Base-by-base conservation (phyloP, 2,888 invertebrate genomes). In the Vandiemenella viatica region DNA sequence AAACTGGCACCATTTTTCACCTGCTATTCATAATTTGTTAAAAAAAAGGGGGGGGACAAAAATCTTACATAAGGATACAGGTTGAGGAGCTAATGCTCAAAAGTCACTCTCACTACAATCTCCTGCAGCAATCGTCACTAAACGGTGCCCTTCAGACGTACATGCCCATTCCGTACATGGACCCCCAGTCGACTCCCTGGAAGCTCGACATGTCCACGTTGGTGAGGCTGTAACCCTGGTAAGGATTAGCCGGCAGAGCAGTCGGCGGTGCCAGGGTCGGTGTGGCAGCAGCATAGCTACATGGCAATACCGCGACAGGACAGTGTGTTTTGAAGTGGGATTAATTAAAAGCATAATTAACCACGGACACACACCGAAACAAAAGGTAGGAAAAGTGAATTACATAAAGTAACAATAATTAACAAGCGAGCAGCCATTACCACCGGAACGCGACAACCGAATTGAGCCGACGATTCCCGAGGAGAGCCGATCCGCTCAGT, bases 131-230 rank as follows among this genome's bases (percentile, higher is more conserved):
- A 32, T 13, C 32, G 32, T n/a, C n/a, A n/a, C 32, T 10, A 10
- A 32, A 32, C 32, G 32, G 38, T n/a, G n/a, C 50, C 56, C 55
- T 66, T 74, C 79, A 84, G 66, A 88, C 87, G 74, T 89, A 89
- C 88, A 89, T 88, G 66, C 88, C 88, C 72, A 89, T 85, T 62
- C 88, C 87, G 68, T 90, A 90, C 84, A 89, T 84, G 61, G 84
- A 82, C 61, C 82, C 80, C 89, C 89, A 89, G 69, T 89, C 89
- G 58, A 90, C 85, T 52, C 86, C 84, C 67, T 89, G 89, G 77
- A 89, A 89, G 64, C 86, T 85, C 53, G 86, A 83, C 89, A 89
- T 89, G 70, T 89, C 89, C 54, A 89, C 86, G 65, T 88, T 88
- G 63, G 88, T 82, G 57, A 89, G 76, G 58, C 83, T 83, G 70